Conservation (phyloP, 2,888 invertebrate genomes). For the Trisateles emortualis region DNA sequence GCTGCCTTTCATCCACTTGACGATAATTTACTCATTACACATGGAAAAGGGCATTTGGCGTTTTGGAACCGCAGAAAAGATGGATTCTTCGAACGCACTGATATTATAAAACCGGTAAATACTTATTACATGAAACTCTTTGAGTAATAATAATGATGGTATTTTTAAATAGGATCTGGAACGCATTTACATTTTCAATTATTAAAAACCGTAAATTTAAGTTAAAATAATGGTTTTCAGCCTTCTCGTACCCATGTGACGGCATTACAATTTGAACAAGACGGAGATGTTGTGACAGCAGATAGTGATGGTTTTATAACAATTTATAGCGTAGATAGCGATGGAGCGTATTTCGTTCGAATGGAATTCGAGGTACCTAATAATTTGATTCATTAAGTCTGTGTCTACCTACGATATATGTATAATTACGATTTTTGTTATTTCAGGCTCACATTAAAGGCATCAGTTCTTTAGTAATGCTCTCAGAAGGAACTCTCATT, state of each 20-base stretch:
- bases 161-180: slow-evolving; percentile 15
- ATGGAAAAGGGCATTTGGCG: slow-evolving; percentile 96
- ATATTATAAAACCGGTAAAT: slow-evolving; percentile 93
- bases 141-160: slow-evolving; percentile 1
- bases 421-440: not conserved
- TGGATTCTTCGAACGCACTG: slow-evolving; percentile 95
- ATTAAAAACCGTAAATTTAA: slow-evolving; percentile 13
- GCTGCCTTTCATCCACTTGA: slow-evolving; percentile 97
- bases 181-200: slow-evolving; percentile 14
- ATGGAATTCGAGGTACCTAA: slow-evolving; percentile 92
- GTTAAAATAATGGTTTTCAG: slow-evolving; percentile 67
- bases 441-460: slow-evolving; percentile 93
- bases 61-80: slow-evolving; percentile 97
- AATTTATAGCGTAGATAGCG: slow-evolving; percentile 95
- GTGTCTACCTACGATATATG: no score
- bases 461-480: slow-evolving; percentile 94
- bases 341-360: slow-evolving; percentile 95
- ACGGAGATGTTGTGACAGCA: slow-evolving; percentile 96
- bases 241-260: slow-evolving; percentile 95
- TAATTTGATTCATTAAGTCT: not conserved
- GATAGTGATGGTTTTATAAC: slow-evolving; percentile 97
- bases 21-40: slow-evolving; percentile 96
- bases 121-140: slow-evolving; percentile 14
- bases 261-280: slow-evolving; percentile 95
- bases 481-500: slow-evolving; percentile 95